These are phyloP conservation scores for Caenorhabditis afra DNA, from an alignment of 2,888 invertebrate genomes.

Conservation along the genomic window DNA sequence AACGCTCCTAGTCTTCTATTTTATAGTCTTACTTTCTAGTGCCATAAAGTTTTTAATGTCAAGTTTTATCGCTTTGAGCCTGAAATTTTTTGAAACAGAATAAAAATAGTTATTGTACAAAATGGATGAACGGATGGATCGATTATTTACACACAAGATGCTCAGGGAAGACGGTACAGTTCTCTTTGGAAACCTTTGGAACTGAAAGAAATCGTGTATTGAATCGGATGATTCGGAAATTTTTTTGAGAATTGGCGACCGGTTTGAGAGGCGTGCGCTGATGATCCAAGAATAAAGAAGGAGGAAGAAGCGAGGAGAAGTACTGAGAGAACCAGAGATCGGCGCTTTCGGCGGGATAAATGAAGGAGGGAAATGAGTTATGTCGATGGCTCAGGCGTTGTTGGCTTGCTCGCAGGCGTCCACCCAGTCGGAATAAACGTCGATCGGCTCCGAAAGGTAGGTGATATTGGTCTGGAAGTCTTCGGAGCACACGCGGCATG, in stretches of 20 bases:
- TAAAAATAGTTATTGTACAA: conserved; percentile 41
- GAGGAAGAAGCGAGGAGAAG: conserved; percentile 6
- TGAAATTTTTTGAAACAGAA: conserved; percentile 15
- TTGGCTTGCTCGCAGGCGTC: conserved; percentile 97
- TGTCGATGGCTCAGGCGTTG: conserved; percentile 25
- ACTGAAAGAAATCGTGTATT: conserved; percentile 7
- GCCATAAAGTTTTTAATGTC: neutral
- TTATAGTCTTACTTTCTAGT: conserved; percentile 17
- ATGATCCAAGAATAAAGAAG: conserved; percentile 33
- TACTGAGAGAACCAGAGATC: conserved; percentile 54
- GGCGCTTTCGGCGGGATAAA: conserved; percentile 14
- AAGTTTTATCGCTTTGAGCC: conserved; percentile 35
- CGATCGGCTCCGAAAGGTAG: conserved; percentile 94
- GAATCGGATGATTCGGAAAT: conserved; percentile 7
- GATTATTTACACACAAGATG: conserved; percentile 24
- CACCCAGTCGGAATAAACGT: conserved; percentile 99
- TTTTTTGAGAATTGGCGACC: conserved; percentile 18
- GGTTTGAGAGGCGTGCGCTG: conserved; percentile 44
- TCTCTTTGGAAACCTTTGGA: conserved; percentile 10
- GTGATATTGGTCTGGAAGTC: conserved; percentile 92
- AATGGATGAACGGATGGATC: neutral
- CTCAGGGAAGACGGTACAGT: conserved; percentile 16
- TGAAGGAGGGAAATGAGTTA: neutral
- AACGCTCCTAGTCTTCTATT: no score
- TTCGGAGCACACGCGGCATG: conserved; percentile 95